phyloP scores from a whole-genome alignment of 1,140 invertebrate species.

The Eriosoma lanigerum region DNA sequence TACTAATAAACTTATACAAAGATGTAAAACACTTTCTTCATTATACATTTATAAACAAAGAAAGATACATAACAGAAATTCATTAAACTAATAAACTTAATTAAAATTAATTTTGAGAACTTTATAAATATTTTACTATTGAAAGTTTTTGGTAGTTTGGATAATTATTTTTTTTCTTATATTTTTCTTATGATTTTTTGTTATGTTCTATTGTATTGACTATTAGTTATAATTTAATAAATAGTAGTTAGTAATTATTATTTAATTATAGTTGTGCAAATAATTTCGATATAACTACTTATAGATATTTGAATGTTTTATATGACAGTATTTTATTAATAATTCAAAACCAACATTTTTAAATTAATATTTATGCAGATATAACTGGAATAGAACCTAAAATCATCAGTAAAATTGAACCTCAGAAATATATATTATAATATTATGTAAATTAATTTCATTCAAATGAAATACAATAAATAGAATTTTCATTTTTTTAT shows the following conservation, averaged over 20 bases:
- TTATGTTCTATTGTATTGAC: too few relatives aligned
- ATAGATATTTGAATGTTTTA: neutral
- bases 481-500: too few relatives aligned
- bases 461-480: neutral
- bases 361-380: neutral
- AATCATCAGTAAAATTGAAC: neutral
- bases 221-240: too few relatives aligned
- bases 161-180: neutral
- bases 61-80: neutral
- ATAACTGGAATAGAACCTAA: neutral
- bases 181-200: too few relatives aligned
- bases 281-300: too few relatives aligned
- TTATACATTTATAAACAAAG: neutral
- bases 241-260: too few relatives aligned
- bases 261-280: too few relatives aligned
- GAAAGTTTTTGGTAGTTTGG: too few relatives aligned
- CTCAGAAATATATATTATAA: neutral
- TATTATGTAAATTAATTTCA: neutral
- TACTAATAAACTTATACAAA: too few relatives aligned
- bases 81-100: constrained; percentile 9
- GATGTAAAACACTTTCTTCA: neutral
- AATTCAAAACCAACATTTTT: neutral
- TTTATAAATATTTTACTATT: neutral
- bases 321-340: neutral
- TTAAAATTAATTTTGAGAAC: neutral